Evolutionary conservation across 2,113 vertebrate genomes (phyloP), one percentile per base, ranked within the genome.

Genomic region (Psephotus haematonotus): DNA sequence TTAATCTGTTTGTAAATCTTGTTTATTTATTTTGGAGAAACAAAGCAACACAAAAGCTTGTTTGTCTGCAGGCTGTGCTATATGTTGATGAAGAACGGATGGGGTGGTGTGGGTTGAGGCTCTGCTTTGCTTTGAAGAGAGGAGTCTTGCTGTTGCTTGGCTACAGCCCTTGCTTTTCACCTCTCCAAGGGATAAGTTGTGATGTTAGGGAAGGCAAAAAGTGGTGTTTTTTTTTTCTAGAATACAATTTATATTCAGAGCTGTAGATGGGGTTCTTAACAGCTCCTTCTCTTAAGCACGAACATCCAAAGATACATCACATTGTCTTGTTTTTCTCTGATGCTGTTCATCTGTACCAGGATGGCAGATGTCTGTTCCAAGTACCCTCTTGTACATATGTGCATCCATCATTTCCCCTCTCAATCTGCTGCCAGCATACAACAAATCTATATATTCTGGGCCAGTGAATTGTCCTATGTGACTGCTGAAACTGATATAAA

Each of bases 71-170:
- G 57, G 37, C 67, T 88, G 72, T 43, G 65, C 69, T 84, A 33
- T 28, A 1, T 28, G 31, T 35, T 84, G 50, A 8, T 41, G 72
- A 46, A 55, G 72, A 37, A 79, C 28, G 47, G 44, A 22, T 49
- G 33, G 14, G 31, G 14, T 57, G n/a, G 12, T 35, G 29, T 65
- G 57, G 62, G 57, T 27, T 89, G 63, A 49, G 57, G 41, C 28
- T 71, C n/a, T 65, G n/a, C 20, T 80, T 53, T 75, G 39, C 82
- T 95, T 81, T 86, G 71, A 75, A 86, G 46, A 83, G 23, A 52
- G 35, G 52, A 89, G 9, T 53, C 85, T 53, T 83, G 13, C 17
- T 88, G 90, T 96, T 95, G 93, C 93, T 88, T 96, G 76, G 88
- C 87, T 96, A 93, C 93, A 88, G 71, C 31, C 41, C 71, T 94